Conservation (phyloP, 1,140 invertebrate genomes). For the Dryas iulia region DNA sequence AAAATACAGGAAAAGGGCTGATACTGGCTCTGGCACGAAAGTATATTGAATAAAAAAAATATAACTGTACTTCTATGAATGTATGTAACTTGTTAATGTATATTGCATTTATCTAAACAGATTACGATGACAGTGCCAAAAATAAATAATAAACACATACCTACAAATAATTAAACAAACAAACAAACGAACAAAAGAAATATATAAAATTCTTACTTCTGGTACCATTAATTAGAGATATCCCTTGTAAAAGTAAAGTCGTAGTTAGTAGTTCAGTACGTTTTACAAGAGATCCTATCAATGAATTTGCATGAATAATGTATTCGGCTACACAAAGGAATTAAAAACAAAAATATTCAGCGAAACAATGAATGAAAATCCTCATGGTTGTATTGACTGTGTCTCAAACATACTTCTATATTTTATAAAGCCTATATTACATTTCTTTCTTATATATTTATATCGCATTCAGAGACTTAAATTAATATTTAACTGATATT, state of each 20-base stretch:
- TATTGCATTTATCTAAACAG: too few species aligned
- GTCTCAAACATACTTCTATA: background rate
- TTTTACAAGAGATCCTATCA: background rate
- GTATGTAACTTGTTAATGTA: too few species aligned
- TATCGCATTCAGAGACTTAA: background rate
- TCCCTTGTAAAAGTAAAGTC: background rate
- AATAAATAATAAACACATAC: too few species aligned
- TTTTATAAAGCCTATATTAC: background rate
- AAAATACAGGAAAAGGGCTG: too few species aligned
- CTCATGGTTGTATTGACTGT: background rate
- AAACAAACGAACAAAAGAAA: background rate
- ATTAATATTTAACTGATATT: background rate
- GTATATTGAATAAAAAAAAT: too few species aligned
- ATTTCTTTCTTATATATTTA: background rate
- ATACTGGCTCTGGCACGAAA: too few species aligned
- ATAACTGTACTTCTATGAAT: too few species aligned
- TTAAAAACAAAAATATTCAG: constrained; percentile 1
- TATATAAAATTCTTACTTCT: background rate
- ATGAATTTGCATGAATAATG: constrained; percentile 5
- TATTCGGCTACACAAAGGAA: constrained; percentile 3
- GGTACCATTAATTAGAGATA: background rate
- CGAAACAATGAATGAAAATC: background rate
- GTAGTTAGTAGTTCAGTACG: background rate
- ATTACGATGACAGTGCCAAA: too few species aligned
- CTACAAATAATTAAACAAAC: background rate